These are phyloP conservation scores for Bos taurus DNA, from an alignment of 2,113 vertebrate species.

Conservation along the genomic window DNA sequence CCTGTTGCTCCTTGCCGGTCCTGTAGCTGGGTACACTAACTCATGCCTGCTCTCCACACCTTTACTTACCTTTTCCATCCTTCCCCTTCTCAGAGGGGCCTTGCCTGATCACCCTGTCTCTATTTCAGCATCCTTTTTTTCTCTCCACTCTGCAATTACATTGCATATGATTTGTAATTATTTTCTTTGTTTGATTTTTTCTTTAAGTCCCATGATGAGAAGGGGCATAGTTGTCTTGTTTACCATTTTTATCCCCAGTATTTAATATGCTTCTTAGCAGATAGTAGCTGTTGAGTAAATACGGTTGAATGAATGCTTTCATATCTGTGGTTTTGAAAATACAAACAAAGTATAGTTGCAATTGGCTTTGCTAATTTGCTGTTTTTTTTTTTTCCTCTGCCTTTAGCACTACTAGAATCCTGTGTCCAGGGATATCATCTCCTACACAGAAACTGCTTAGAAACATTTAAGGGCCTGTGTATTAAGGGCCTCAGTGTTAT, in stretches of 20 bases:
- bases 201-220: background rate
- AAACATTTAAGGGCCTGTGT: background rate
- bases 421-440: background rate
- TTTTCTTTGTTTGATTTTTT: background rate
- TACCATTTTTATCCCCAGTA: background rate
- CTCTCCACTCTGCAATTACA: background rate
- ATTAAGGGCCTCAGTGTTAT: background rate
- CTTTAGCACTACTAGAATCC: background rate
- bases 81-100: background rate
- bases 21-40: background rate
- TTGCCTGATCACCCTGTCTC: background rate
- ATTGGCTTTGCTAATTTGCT: background rate
- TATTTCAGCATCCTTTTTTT: background rate
- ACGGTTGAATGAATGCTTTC: background rate
- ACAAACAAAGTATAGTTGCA: background rate
- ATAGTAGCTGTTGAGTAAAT: background rate
- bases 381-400: background rate
- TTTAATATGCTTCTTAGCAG: background rate
- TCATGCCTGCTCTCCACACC: accelerated
- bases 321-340: background rate
- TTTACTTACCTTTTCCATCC: background rate
- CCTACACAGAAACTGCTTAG: background rate
- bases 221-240: background rate
- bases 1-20: background rate
- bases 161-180: background rate